Evolutionary conservation across 2,888 invertebrate genomes (phyloP), one percentile per base, ranked within the genome.

Genomic region (Sminthurides aquaticus): DNA sequence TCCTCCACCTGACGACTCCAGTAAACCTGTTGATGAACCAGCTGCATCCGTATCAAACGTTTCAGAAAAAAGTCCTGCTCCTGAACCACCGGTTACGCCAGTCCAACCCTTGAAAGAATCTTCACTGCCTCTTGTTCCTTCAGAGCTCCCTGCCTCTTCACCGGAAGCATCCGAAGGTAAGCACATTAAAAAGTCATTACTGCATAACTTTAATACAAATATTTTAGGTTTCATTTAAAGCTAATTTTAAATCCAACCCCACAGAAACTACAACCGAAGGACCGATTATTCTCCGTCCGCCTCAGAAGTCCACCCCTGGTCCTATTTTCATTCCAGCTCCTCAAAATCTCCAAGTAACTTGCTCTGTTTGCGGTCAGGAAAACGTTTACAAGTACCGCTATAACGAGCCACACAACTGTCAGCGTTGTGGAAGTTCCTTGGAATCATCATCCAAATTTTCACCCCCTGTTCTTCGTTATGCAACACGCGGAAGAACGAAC

Each of bases 241-340:
- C 43, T 34, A 34, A 34, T 34, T 34, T 34, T 34, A 5, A 34
- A 34, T 15, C 15, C 15, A 11, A 34, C 15, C 15, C 43, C 8
- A 34, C 43, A 55, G 55, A 55, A 25, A 5, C 55, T 2, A 20
- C 56, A 5, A 27, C 26, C 57, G 49, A 55, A 1, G 61, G 55
- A 15, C 61, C 61, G 24, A 43, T 55, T 24, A 61, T 61, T 29
- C n/a, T 61, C 2, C 34, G 55, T 18, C 61, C 61, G 1, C 20
- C 2, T 5, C 24, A 67, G 67, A 57, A 60, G 26, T 20, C 67
- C 54, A 59, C 49, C 11, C 48, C 54, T 2, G 43, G 24, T 8
- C 52, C 63, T 1, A 18, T 58, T 2, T 52, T 63, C 25, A 28
- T 63, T 20, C 57, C 63, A 48, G 52, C 22, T 3, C 58, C 58